Percentiles rank a stretch among this genome's conserved stretches.
These are phyloP conservation scores for Suricata suricatta DNA, from an alignment of 2,113 vertebrate genomes.

Conservation along the genomic window DNA sequence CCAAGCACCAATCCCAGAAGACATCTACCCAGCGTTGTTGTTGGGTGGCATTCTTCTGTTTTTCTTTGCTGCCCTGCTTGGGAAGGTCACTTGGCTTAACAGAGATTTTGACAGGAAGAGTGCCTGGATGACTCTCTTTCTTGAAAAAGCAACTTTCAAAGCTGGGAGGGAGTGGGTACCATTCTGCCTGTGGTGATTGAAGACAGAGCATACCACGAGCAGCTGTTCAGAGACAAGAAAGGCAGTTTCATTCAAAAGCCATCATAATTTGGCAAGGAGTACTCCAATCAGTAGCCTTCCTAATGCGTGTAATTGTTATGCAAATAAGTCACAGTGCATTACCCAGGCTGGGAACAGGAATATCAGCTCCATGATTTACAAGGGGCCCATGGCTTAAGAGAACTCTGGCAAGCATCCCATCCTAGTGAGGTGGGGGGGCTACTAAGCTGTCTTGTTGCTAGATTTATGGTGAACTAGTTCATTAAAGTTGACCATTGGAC, in stretches of 20 bases:
- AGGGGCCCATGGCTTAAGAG: not conserved
- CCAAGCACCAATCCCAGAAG: not conserved
- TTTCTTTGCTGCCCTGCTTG: not conserved
- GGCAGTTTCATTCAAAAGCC: conserved; percentile 36
- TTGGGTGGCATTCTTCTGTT: not conserved
- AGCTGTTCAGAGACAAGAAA: conserved; percentile 12
- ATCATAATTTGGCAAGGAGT: conserved; percentile 54
- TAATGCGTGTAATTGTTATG: conserved; percentile 58
- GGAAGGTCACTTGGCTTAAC: not conserved
- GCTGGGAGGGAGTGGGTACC: not conserved
- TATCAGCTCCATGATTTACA: conserved; percentile 28
- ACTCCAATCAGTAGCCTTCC: conserved; percentile 56
- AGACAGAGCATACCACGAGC: not conserved
- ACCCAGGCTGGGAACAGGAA: not conserved
- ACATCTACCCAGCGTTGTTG: too few relatives aligned
- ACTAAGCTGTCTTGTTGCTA: not conserved
- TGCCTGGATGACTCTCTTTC: not conserved
- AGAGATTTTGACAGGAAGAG: not conserved
- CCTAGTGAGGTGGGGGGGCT: too few relatives aligned
- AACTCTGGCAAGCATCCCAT: not conserved
- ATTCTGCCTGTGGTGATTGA: not conserved
- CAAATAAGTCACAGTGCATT: conserved; percentile 46
- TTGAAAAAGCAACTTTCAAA: not conserved
- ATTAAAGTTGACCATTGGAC: not conserved
- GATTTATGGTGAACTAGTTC: not conserved